A percentile compares a stretch with the other conserved stretches of the same genome.
phyloP scores from a whole-genome alignment of 2,113 vertebrate genomes.

The Clupea harengus region DNA sequence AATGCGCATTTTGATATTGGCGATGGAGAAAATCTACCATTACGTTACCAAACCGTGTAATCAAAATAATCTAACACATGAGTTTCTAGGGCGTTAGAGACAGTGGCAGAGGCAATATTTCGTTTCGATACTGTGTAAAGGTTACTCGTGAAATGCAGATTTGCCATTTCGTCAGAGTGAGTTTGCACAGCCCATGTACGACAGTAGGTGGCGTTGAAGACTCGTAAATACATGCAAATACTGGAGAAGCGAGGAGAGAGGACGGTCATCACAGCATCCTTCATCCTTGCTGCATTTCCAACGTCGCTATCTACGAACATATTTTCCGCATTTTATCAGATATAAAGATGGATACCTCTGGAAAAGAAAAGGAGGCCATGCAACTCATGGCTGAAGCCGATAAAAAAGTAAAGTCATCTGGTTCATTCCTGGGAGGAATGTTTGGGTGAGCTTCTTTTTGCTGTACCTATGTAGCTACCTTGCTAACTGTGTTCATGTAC shows the following conservation, averaged over 20 bases:
- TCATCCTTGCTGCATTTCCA: neutral
- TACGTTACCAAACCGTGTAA: neutral
- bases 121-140: neutral
- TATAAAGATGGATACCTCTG: constrained; percentile 82
- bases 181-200: neutral
- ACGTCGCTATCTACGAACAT: neutral
- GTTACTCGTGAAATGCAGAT: neutral
- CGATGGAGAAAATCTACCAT: neutral
- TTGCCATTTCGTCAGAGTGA: neutral
- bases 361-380: constrained; percentile 93
- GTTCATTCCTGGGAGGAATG: constrained; percentile 90
- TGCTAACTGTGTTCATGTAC: constrained; percentile 5
- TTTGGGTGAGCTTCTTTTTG: constrained; percentile 81
- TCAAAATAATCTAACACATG: neutral
- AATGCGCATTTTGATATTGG: neutral
- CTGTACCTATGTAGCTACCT: neutral
- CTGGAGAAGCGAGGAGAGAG: constrained; percentile 16
- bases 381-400: constrained; percentile 96
- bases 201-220: neutral
- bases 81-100: neutral
- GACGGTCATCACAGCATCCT: constrained; percentile 9
- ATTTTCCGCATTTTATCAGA: neutral
- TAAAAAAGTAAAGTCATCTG: constrained; percentile 92
- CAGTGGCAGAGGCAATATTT: neutral
- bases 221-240: neutral